A percentile compares a stretch with the other conserved stretches of the same genome.
Conservation (phyloP, 2,888 invertebrate species). For the Heteropelma amictum region DNA sequence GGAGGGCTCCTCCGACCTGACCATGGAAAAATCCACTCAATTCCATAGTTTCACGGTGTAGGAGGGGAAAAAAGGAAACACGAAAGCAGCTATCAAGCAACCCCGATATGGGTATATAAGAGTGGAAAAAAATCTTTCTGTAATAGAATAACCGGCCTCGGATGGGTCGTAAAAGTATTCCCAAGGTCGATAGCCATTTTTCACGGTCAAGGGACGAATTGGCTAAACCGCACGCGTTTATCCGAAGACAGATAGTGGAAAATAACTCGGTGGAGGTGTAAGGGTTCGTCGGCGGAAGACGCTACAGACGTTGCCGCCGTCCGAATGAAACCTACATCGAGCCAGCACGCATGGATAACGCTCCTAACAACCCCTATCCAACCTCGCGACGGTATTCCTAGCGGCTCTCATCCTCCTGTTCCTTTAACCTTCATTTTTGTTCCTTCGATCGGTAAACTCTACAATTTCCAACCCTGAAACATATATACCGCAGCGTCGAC, state of each 20-base stretch:
- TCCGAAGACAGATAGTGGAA: conserved; percentile 74
- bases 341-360: conserved; percentile 1
- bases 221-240: conserved; percentile 74
- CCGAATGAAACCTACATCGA: too few relatives aligned
- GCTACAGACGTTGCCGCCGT: too few relatives aligned
- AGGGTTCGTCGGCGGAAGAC: too few relatives aligned
- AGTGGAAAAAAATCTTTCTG: conserved; percentile 74
- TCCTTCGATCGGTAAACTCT: conserved; percentile 27
- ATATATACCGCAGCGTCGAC: conserved; percentile 31
- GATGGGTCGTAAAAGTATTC: conserved; percentile 78
- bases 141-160: conserved; percentile 77
- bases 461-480: conserved; percentile 5
- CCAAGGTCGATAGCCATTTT: conserved; percentile 77
- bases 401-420: neutral
- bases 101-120: conserved; percentile 70
- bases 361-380: conserved; percentile 28
- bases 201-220: conserved; percentile 77
- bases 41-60: neutral
- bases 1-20: conserved; percentile 39
- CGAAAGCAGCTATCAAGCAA: conserved; percentile 51
- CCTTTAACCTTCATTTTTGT: conserved; percentile 27
- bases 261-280: conserved; percentile 57
- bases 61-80: conserved; percentile 5
- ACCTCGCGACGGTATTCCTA: conserved; percentile 27
- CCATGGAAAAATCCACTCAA: conserved; percentile 22